Evolutionary conservation across 2,797 vertebrate species (phyloP).

Genomic region (Fringilla coelebs): DNA sequence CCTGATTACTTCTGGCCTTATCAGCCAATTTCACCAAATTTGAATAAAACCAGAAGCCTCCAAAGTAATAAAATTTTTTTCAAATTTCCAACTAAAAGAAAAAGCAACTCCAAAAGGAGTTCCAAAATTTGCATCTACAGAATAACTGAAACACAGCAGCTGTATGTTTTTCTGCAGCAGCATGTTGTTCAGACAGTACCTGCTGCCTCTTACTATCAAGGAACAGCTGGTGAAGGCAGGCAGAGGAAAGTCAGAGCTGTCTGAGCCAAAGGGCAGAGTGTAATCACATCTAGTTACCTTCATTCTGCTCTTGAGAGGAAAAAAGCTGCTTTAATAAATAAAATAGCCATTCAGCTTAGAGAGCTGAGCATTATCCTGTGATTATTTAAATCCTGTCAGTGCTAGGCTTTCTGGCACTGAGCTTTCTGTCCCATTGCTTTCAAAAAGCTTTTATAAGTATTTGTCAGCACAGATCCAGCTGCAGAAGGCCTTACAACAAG

Average conservation of each 20-base stretch:
- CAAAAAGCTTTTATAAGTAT: neutral
- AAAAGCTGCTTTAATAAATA: conserved; percentile 26
- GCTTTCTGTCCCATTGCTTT: neutral
- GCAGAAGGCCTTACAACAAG: neutral
- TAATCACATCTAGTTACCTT: neutral
- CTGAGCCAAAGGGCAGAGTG: neutral
- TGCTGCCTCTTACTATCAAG: neutral
- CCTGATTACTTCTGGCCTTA: neutral
- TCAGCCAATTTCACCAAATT: neutral
- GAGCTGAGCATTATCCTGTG: neutral
- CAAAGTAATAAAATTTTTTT: neutral
- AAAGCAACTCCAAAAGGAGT: neutral
- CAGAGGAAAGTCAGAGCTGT: neutral
- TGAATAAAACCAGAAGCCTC: neutral
- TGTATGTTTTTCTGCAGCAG: neutral
- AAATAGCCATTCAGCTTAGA: neutral
- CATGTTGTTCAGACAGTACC: neutral
- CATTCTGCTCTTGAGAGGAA: neutral
- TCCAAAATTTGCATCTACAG: neutral
- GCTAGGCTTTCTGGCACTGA: neutral
- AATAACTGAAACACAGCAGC: neutral
- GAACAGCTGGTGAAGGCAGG: neutral
- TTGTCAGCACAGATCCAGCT: neutral
- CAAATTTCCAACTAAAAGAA: neutral
- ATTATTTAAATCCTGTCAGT: conserved; percentile 21